phyloP scores from a whole-genome alignment of 2,113 vertebrate species.

The Naja naja region DNA sequence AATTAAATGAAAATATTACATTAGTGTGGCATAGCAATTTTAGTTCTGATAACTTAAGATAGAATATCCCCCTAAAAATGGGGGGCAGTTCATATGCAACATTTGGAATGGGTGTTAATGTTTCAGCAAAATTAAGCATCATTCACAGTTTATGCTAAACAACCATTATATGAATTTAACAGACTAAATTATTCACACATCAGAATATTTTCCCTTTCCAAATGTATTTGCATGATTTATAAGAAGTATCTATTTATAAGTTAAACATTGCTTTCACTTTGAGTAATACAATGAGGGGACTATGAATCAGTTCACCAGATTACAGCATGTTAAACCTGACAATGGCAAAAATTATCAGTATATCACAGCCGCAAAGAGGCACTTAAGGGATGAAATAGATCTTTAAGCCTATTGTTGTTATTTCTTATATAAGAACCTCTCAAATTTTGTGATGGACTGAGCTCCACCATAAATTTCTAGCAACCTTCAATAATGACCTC shows the following conservation, averaged over 20 bases:
- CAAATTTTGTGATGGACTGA: background rate
- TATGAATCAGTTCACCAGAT: background rate
- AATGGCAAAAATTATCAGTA: background rate
- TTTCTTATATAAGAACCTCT: background rate
- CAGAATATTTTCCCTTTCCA: background rate
- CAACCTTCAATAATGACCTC: background rate
- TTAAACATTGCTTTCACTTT: background rate
- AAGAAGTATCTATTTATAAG: background rate
- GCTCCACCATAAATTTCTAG: background rate
- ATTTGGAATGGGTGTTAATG: constrained; percentile 28
- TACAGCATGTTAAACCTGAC: background rate
- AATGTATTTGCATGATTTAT: background rate
- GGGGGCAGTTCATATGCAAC: constrained; percentile 28
- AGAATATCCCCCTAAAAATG: background rate
- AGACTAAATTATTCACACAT: background rate
- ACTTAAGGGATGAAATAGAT: background rate
- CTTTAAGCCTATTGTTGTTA: background rate
- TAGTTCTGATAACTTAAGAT: background rate
- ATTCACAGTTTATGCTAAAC: background rate
- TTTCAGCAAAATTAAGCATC: background rate
- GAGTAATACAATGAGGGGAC: background rate
- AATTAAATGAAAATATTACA: background rate
- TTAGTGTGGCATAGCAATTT: background rate
- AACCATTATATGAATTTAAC: background rate
- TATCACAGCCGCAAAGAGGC: background rate